Evolutionary conservation across 1,140 invertebrate species (phyloP).

Genomic region (Drosophila malerkotliana): DNA sequence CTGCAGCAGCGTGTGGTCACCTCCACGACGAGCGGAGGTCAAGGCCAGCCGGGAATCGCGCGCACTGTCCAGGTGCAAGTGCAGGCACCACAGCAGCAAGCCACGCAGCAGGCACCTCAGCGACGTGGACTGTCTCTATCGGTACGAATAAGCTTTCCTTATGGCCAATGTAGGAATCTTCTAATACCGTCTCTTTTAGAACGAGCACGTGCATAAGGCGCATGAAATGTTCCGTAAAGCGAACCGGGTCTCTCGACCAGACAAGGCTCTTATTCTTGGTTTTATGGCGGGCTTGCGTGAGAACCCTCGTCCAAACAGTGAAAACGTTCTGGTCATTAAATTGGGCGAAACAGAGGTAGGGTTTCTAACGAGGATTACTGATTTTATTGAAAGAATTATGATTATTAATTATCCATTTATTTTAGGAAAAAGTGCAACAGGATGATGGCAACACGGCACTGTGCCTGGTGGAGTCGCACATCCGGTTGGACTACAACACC

Average conservation of each 20-base stretch:
- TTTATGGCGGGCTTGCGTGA: constrained; percentile 95
- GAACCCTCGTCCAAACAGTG: constrained; percentile 80
- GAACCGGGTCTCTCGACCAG: constrained; percentile 97
- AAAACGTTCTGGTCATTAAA: constrained; percentile 83
- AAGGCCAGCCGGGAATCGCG: constrained; percentile 45
- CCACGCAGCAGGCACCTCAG: constrained; percentile 84
- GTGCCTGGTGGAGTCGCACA: constrained; percentile 91
- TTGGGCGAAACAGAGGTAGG: constrained; percentile 80
- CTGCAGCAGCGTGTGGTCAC: constrained; percentile 82
- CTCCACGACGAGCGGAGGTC: constrained; percentile 74
- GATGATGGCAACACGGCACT: constrained; percentile 86
- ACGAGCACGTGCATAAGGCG: constrained; percentile 98
- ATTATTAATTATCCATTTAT: too few relatives aligned
- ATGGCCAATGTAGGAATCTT: neutral
- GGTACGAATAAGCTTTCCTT: constrained; percentile 84
- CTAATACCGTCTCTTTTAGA: constrained; percentile 78
- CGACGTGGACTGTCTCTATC: constrained; percentile 91
- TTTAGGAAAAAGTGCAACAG: constrained; percentile 87
- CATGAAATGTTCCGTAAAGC: constrained; percentile 99
- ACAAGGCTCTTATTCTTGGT: constrained; percentile 98
- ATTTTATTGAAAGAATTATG: neutral
- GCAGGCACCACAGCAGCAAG: constrained; percentile 72
- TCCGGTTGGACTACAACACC: constrained; percentile 94
- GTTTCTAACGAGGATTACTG: neutral
- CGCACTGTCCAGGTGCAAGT: constrained; percentile 70